Evolutionary conservation across 1,140 invertebrate genomes (phyloP), one percentile per base, ranked within the genome.

Genomic region (Dreissena rostriformis): DNA sequence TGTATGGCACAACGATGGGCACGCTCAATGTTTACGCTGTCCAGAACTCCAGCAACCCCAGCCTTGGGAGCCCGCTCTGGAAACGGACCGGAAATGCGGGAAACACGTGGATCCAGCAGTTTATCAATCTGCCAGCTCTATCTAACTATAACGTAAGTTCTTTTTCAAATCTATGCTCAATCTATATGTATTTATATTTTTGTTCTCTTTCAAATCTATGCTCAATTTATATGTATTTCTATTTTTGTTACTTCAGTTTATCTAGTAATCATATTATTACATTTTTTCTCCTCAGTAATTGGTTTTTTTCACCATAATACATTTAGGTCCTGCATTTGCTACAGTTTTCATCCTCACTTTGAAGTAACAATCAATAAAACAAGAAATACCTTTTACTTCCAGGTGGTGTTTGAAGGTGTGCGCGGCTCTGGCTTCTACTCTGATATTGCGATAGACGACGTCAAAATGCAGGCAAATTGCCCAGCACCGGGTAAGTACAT

Each of bases 1-100:
- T 97, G 96, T 96, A 95, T 88, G 96, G 97, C 55, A 49, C 63
- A 10, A 84, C 67, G 24, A 91, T 93, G 84, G 91, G 91, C 6
- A 88, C 87, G 14, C 80, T 93, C 19, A 90, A 90, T 70, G 75
- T 92, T 5, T 90, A 91, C 63, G 74, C 88, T 57, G 80, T 70
- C 6, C 72, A 82, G 17, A 86, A 84, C 57, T 66, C 82, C 15
- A 82, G 81, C 17, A 72, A 73, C 15, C 77, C 74, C 24, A 73
- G 28, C 8, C 67, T 85, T 15, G 82, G 84, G 7, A 72, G 49
- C 7, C 84, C 86, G 12, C 73, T 92, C n/a, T 92, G 87, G 87
- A 79, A 83, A 49, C 55, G 87, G n/a, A 72, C 87, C 68, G 89
- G 90, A 17, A 87, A 87, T 73, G 90, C 91, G 75, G 91, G 90